A percentile compares a stretch with the other conserved stretches of the same genome.
Evolutionary conservation across 2,113 vertebrate species (phyloP).

Genomic region (Pontoporia blainvillei): DNA sequence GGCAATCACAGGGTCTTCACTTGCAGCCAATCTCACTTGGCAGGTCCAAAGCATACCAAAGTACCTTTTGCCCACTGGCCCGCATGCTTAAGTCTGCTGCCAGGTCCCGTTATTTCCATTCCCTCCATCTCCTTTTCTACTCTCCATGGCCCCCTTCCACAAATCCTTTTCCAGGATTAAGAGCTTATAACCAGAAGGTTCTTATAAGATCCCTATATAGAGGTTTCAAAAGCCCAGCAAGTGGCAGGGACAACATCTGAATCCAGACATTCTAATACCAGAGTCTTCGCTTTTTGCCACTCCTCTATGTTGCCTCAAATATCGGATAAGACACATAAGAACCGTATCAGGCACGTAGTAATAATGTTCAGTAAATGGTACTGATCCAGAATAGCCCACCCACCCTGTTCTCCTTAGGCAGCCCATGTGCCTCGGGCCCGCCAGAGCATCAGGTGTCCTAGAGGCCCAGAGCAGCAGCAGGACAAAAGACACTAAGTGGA

Average conservation of each 20-base stretch:
- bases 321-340: background rate
- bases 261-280: background rate
- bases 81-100: background rate
- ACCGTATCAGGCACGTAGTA: background rate
- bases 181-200: background rate
- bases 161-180: background rate
- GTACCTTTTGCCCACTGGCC: background rate
- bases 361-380: background rate
- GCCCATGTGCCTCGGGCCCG: background rate
- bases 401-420: background rate
- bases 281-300: background rate
- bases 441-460: background rate
- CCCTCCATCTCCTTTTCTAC: background rate
- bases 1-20: background rate
- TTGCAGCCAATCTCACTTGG: background rate
- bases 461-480: background rate
- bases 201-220: background rate
- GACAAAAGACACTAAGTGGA: background rate
- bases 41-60: background rate
- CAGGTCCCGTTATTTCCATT: background rate
- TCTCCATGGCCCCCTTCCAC: background rate
- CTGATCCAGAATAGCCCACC: background rate
- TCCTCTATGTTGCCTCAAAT: background rate
- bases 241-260: background rate
- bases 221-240: background rate